phyloP scores from a whole-genome alignment of 2,797 vertebrate species.

The Neoniphon sammara region DNA sequence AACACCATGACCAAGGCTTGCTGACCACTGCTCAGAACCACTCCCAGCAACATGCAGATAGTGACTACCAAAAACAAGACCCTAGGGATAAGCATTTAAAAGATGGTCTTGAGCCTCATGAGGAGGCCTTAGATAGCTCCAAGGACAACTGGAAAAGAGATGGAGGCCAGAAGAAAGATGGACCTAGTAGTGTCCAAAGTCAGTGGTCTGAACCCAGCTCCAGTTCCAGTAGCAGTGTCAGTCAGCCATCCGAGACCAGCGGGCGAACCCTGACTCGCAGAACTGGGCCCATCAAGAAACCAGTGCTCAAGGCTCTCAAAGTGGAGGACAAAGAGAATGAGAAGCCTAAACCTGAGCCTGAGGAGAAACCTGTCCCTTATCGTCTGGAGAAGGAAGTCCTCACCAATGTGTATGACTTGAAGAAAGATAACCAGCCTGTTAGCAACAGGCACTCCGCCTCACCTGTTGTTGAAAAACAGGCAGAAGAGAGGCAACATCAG shows the following conservation, averaged over 20 bases:
- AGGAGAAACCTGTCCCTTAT: conserved; percentile 86
- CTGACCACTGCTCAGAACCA: conserved; percentile 77
- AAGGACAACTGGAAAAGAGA: conserved; percentile 92
- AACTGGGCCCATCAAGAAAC: conserved; percentile 97
- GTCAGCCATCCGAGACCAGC: conserved; percentile 86
- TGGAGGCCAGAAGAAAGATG: conserved; percentile 80
- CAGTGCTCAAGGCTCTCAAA: conserved; percentile 96
- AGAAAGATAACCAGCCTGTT: conserved; percentile 83
- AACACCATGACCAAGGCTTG: conserved; percentile 84
- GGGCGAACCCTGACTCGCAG: conserved; percentile 86
- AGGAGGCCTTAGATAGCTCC: conserved; percentile 67
- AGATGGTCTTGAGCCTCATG: conserved; percentile 78
- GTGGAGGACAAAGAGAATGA: conserved; percentile 98
- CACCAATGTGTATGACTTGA: conserved; percentile 86
- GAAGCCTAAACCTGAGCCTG: conserved; percentile 89
- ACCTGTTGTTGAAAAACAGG: conserved; percentile 83
- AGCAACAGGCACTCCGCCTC: conserved; percentile 76
- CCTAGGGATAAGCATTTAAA: conserved; percentile 83
- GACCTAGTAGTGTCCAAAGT: conserved; percentile 64
- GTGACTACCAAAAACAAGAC: conserved; percentile 85
- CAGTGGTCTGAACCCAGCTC: conserved; percentile 86
- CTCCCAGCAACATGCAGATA: conserved; percentile 77
- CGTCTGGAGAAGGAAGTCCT: conserved; percentile 86
- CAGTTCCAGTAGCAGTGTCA: conserved; percentile 76
- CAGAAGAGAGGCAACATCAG: conserved; percentile 71